These are phyloP conservation scores for Cydia fagiglandana DNA, from an alignment of 1,140 invertebrate genomes.

Conservation along the genomic window DNA sequence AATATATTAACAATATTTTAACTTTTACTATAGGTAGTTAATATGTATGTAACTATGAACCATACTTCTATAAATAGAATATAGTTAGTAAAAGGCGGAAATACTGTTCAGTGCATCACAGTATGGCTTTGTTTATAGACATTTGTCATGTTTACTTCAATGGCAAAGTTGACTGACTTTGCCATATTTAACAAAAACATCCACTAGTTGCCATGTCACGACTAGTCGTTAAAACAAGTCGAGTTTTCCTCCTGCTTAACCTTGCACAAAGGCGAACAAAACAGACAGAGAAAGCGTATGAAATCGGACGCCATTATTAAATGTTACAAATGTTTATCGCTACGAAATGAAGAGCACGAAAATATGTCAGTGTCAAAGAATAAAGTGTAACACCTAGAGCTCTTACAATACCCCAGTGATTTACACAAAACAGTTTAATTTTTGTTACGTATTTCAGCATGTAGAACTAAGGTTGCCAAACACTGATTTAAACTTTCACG, in stretches of 20 bases:
- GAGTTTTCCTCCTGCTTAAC: slow-evolving; percentile 17
- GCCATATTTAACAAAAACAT: too few relatives aligned
- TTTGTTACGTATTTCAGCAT: background rate
- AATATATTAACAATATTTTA: too few relatives aligned
- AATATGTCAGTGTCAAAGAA: slow-evolving; percentile 29
- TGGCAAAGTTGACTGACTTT: too few relatives aligned
- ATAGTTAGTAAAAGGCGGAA: too few relatives aligned
- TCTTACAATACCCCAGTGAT: background rate
- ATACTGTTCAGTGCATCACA: too few relatives aligned
- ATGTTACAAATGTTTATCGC: slow-evolving; percentile 23
- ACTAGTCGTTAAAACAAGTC: background rate
- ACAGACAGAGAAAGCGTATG: slow-evolving; percentile 14
- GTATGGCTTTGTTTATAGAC: too few relatives aligned
- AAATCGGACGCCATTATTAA: slow-evolving; percentile 25
- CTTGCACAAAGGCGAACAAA: slow-evolving; percentile 16
- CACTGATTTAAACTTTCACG: too few relatives aligned
- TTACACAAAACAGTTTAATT: slow-evolving; percentile 18
- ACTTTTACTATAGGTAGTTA: too few relatives aligned
- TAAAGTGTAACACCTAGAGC: background rate
- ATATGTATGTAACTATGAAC: too few relatives aligned
- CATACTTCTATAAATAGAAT: too few relatives aligned
- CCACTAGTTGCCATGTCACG: too few relatives aligned
- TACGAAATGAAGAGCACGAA: slow-evolving; percentile 3
- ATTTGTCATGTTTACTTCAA: too few relatives aligned
- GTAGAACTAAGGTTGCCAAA: background rate